Percentiles rank a stretch among this genome's conserved stretches.
Evolutionary conservation across 92 coral and sea anemone genomes (phyloP).

Genomic region (Virgularia gustaviana): DNA sequence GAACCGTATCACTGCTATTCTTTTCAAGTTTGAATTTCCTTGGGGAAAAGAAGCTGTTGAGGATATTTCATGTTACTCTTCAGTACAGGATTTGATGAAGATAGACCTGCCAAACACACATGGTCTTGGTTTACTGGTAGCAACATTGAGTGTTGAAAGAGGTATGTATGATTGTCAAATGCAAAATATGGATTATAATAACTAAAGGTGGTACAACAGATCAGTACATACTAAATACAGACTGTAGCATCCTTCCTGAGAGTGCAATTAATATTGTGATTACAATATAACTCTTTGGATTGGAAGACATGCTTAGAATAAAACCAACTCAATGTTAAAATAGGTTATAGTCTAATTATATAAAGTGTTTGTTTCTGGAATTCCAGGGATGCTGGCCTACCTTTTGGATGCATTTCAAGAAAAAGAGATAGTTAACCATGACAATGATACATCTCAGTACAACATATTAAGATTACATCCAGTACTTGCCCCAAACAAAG

Average conservation of each 20-base stretch:
- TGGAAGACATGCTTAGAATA: too few species aligned
- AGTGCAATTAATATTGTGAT: too few species aligned
- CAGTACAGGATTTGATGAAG: neutral
- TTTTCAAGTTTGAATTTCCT: conserved; percentile 68
- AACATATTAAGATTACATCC: conserved; percentile 78
- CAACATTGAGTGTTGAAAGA: conserved; percentile 23
- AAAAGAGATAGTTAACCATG: conserved; percentile 54
- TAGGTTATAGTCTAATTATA: too few species aligned
- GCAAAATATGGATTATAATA: too few species aligned
- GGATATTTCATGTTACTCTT: conserved; percentile 23
- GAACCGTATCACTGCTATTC: neutral
- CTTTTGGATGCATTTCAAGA: conserved; percentile 82
- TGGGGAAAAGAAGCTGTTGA: conserved; percentile 68
- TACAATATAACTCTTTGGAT: too few species aligned
- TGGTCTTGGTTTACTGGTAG: neutral
- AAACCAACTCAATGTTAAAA: too few species aligned
- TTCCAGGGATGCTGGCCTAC: conserved; percentile 74
- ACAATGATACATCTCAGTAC: conserved; percentile 40
- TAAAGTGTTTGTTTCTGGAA: neutral
- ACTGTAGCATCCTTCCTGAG: too few species aligned
- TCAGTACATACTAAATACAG: too few species aligned
- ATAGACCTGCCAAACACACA: neutral
- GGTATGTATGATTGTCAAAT: too few species aligned
- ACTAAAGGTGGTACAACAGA: too few species aligned
- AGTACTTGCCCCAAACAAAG: conserved; percentile 76